Evolutionary conservation across 37 sponge, comb jelly and placozoan genomes (phyloP).

Genomic region (Eunapius fragilis): DNA sequence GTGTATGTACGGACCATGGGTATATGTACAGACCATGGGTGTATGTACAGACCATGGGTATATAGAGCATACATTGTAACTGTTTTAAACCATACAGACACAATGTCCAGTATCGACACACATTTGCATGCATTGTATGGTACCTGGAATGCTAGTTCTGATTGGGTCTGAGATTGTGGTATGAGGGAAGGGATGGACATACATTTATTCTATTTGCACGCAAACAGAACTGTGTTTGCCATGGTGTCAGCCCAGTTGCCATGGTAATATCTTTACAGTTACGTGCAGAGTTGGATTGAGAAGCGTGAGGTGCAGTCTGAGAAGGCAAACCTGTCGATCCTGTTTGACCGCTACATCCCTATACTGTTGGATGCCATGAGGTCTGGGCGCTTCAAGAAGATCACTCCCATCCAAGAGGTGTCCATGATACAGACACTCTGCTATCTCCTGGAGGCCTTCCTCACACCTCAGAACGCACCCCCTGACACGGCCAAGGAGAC

Average conservation of each 20-base stretch:
- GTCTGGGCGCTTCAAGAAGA: slow-evolving; percentile 90
- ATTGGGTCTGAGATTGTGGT: too few species aligned
- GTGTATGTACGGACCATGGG: too few species aligned
- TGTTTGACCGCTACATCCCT: slow-evolving; percentile 97
- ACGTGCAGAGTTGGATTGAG: slow-evolving; percentile 95
- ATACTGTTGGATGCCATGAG: slow-evolving; percentile 81
- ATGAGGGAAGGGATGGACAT: background rate
- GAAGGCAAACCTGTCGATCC: slow-evolving; percentile 94
- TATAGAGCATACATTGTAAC: too few species aligned
- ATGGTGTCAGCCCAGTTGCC: too few species aligned
- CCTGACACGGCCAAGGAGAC: slow-evolving; percentile 95
- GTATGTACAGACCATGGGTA: too few species aligned
- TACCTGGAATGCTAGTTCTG: too few species aligned
- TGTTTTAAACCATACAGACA: too few species aligned
- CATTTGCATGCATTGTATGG: too few species aligned
- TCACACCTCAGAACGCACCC: slow-evolving; percentile 93
- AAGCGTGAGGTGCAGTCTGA: slow-evolving; percentile 94
- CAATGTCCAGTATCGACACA: too few species aligned
- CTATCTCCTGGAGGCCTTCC: slow-evolving; percentile 93
- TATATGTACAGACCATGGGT: too few species aligned
- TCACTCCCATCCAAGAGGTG: slow-evolving; percentile 93
- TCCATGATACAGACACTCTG: slow-evolving; percentile 98
- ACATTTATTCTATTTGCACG: background rate
- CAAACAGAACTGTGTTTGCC: too few species aligned
- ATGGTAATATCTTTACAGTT: slow-evolving; percentile 28